Conservation (phyloP, 2,113 vertebrate species). For the Poeciliopsis prolifica region DNA sequence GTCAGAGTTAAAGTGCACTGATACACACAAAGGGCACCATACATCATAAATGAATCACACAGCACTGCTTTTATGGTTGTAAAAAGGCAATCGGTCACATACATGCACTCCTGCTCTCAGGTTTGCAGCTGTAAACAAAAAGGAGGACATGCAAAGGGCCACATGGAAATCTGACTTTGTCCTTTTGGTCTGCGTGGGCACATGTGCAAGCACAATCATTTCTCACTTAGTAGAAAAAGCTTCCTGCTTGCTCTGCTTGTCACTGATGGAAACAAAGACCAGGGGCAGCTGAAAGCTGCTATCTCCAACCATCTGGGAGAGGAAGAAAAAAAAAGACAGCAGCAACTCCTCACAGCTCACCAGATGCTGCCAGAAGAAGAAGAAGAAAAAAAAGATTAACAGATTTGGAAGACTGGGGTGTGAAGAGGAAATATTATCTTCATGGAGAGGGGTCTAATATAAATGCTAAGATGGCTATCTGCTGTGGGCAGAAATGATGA, state of each 20-base stretch:
- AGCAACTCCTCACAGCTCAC: slow-evolving; percentile 22
- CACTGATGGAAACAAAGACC: slow-evolving; percentile 58
- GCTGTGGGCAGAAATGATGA: slow-evolving; percentile 33
- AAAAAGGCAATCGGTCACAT: slow-evolving; percentile 22
- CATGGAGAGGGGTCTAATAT: slow-evolving; percentile 11
- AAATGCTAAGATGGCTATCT: slow-evolving; percentile 39
- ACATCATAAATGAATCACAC: slow-evolving; percentile 32
- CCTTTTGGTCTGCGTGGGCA: slow-evolving; percentile 15
- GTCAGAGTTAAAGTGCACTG: slow-evolving; percentile 11
- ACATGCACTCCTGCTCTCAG: slow-evolving; percentile 6
- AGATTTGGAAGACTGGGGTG: slow-evolving; percentile 20
- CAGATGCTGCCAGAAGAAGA: slow-evolving; percentile 17
- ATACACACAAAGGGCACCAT: slow-evolving; percentile 19
- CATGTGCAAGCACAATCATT: slow-evolving; percentile 39
- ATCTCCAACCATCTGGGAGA: slow-evolving; percentile 59
- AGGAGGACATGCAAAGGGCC: background rate
- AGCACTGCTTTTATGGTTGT: slow-evolving; percentile 15
- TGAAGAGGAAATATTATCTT: slow-evolving; percentile 17
- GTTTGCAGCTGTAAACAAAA: slow-evolving; percentile 19
- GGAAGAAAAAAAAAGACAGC: slow-evolving; percentile 23
- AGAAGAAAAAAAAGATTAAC: background rate
- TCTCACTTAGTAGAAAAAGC: slow-evolving; percentile 51
- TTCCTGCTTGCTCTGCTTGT: slow-evolving; percentile 35
- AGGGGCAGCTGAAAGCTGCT: slow-evolving; percentile 47
- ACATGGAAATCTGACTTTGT: slow-evolving; percentile 16